Conservation (phyloP, 2,113 vertebrate species). For the Serilophus lunatus region DNA sequence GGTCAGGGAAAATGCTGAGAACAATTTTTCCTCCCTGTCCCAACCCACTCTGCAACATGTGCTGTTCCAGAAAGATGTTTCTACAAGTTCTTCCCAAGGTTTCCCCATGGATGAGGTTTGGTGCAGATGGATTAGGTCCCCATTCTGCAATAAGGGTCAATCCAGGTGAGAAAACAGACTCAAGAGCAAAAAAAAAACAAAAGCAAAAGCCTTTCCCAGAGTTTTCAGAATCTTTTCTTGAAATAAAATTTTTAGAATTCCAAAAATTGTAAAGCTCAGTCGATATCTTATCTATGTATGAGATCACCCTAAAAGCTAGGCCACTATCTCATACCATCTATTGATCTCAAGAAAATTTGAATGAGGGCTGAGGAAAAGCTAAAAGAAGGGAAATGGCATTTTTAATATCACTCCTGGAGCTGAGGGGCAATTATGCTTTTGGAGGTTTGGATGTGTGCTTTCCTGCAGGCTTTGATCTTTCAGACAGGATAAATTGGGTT, state of each 20-base stretch:
- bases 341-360: neutral
- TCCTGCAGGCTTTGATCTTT: neutral
- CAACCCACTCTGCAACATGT: fast-evolving
- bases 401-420: neutral
- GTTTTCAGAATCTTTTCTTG: neutral
- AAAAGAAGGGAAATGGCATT: neutral
- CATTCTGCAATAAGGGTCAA: neutral
- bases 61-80: neutral
- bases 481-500: neutral
- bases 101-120: neutral
- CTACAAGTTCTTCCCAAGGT: neutral
- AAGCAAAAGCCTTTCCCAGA: neutral
- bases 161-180: neutral
- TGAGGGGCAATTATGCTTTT: neutral
- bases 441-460: neutral
- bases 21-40: neutral
- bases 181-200: neutral
- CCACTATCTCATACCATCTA: neutral
- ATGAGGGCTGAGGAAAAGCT: neutral
- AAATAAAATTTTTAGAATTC: neutral
- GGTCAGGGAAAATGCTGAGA: neutral
- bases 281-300: neutral
- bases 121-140: neutral
- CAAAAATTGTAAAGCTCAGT: neutral
- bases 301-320: neutral